phyloP scores from a whole-genome alignment of 1,140 invertebrate species.

The Cryptotermes secundus region DNA sequence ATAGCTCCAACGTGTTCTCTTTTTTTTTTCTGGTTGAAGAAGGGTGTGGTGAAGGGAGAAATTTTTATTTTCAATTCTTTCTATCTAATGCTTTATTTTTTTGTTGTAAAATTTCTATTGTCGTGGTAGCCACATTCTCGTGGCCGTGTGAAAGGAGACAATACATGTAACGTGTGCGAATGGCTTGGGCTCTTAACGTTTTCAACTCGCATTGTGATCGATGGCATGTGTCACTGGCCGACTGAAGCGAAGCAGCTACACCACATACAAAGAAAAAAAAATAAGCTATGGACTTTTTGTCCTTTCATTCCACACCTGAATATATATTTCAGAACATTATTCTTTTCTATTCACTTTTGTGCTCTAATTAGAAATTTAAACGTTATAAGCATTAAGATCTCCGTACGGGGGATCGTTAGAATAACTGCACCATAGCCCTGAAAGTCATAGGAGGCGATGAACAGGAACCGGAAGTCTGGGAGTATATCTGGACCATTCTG shows the following conservation, averaged over 20 bases:
- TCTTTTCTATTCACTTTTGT: neutral
- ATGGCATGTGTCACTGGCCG: neutral
- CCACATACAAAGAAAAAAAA: neutral
- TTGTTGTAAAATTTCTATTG: slow-evolving; percentile 14
- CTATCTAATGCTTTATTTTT: neutral
- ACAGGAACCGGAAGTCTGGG: too few species aligned
- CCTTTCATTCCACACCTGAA: neutral
- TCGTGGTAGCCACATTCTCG: neutral
- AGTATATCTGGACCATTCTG: too few species aligned
- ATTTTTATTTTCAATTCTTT: slow-evolving; percentile 32
- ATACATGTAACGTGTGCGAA: neutral
- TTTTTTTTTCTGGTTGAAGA: neutral
- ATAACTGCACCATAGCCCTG: too few species aligned
- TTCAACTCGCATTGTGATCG: slow-evolving; percentile 7
- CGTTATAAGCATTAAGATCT: too few species aligned
- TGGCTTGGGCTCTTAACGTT: neutral
- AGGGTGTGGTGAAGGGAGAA: neutral
- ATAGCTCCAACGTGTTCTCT: neutral
- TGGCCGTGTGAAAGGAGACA: neutral
- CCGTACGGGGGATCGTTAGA: too few species aligned
- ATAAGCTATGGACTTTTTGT: neutral
- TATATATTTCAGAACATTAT: neutral
- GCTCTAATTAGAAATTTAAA: neutral
- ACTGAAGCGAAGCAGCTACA: neutral
- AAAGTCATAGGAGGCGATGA: too few species aligned